Evolutionary conservation across 2,113 vertebrate genomes (phyloP).

Genomic region (Vireo altiloquus): DNA sequence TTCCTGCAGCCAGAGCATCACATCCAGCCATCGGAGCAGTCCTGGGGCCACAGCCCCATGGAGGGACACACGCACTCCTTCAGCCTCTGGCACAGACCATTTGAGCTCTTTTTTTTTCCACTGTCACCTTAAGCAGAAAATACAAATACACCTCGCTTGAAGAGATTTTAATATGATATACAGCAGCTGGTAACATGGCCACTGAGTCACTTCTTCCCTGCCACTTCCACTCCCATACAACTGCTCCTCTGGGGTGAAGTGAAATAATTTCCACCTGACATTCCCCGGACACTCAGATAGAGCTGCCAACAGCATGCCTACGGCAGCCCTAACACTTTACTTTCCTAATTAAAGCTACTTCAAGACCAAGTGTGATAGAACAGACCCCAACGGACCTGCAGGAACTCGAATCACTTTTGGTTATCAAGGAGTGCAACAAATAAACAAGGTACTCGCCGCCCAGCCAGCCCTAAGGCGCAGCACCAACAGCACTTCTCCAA

Average conservation of each 20-base stretch:
- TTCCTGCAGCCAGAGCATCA: background rate
- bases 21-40: background rate
- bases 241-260: background rate
- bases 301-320: background rate
- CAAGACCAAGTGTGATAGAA: background rate
- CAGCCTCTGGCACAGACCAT: background rate
- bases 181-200: rapidly evolving
- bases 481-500: background rate
- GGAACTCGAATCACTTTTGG: background rate
- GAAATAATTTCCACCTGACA: background rate
- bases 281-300: rapidly evolving
- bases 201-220: background rate
- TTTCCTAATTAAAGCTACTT: background rate
- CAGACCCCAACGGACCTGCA: background rate
- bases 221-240: rapidly evolving
- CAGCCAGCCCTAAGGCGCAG: background rate
- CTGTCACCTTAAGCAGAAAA: background rate
- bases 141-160: rapidly evolving
- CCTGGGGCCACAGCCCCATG: background rate
- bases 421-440: background rate
- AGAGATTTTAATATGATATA: no score
- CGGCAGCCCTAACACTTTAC: background rate
- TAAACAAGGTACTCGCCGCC: background rate
- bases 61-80: background rate
- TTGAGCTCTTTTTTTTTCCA: no score